Evolutionary conservation across 2,797 vertebrate genomes (phyloP), one percentile per base, ranked within the genome.

Genomic region (Knipowitschia caucasica): DNA sequence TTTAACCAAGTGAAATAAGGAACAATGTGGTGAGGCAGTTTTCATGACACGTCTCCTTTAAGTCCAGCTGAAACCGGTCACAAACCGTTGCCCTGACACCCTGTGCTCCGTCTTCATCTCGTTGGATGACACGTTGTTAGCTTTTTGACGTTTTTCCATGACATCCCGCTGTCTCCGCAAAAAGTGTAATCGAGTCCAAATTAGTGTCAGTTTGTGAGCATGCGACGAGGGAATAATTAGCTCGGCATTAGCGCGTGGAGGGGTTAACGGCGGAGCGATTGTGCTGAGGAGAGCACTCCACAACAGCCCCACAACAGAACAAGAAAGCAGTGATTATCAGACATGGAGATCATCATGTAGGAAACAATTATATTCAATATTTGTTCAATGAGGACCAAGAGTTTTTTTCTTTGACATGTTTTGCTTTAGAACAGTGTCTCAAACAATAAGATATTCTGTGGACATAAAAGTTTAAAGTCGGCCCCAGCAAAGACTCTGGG

Each of bases 121-220:
- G 7, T 17, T 45, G 14, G 18, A 5, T 29, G 1, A 55, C 65
- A 53, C 7, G 38, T 66, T 31, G 42, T 76, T 72, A 69, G 54
- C 68, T 60, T 47, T 59, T 60, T 47, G 7, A 12, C 51, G 36
- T 43, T 71, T 71, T 64, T 45, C 44, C 77, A 57, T 47, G 36
- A 15, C 31, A 49, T 71, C 75, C 80, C 56, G 68, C 59, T 49
- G 45, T 67, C 62, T 61, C 72, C 71, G 69, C 65, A 73, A 30
- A 58, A 75, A 67, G 53, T 64, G 67, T 87, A 83, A 89, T 88
- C 86, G 75, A 67, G 73, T 80, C 67, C 43, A 75, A 85, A 88
- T 85, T 73, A 82, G 80, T 63, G 56, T 78, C 66, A 74, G 53
- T 76, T 71, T 84, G 73, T 85, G 80, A 77, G 72, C 76, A 81